Evolutionary conservation across 2,888 invertebrate species (phyloP).

Genomic region (Hipparchia semele): DNA sequence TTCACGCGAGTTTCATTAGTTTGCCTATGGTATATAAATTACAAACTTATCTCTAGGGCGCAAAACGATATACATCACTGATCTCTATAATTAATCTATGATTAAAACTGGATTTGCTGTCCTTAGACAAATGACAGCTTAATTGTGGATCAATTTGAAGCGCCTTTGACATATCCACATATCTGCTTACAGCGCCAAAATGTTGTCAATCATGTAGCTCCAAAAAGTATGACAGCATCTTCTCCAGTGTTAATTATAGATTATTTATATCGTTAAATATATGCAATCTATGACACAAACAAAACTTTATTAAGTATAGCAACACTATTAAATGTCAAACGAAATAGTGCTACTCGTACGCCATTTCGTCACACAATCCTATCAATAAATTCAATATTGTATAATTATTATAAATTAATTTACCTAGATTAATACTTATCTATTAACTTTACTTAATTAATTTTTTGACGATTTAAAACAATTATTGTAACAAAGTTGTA

Average conservation of each 20-base stretch:
- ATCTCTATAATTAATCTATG: too few relatives aligned
- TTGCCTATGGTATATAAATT: constrained; percentile 8
- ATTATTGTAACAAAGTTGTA: constrained; percentile 32
- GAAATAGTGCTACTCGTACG: constrained; percentile 64
- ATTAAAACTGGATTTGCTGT: too few relatives aligned
- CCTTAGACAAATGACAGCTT: too few relatives aligned
- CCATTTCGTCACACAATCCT: constrained; percentile 45
- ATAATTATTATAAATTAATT: constrained; percentile 29
- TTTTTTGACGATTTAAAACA: constrained; percentile 32
- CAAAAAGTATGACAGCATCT: too few relatives aligned
- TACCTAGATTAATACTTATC: constrained; percentile 35
- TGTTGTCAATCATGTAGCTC: too few relatives aligned
- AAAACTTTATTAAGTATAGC: constrained; percentile 48
- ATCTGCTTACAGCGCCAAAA: too few relatives aligned
- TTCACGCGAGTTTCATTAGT: background rate
- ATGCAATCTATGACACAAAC: constrained; percentile 21
- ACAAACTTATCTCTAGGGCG: background rate
- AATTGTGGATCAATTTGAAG: too few relatives aligned
- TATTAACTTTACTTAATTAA: constrained; percentile 27
- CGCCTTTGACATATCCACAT: too few relatives aligned
- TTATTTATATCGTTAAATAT: too few relatives aligned
- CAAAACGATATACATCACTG: constrained; percentile 6
- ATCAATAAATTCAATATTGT: constrained; percentile 55
- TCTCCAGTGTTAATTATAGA: background rate
- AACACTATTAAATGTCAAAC: constrained; percentile 50